These are phyloP conservation scores for Brachionus rotundiformis DNA, from an alignment of 1,140 invertebrate species.

Conservation along the genomic window DNA sequence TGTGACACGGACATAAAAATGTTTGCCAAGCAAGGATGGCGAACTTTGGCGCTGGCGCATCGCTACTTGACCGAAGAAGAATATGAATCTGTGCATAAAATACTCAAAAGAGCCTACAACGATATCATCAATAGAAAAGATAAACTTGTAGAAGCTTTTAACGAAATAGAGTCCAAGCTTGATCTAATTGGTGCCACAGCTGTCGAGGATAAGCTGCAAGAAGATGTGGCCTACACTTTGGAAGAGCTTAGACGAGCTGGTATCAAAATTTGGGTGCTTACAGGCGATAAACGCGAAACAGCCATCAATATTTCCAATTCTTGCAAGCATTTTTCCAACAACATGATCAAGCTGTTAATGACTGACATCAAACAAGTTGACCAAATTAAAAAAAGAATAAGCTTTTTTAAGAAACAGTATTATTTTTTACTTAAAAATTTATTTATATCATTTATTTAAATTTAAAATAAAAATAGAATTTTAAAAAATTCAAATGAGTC, in stretches of 20 bases:
- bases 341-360: constrained; percentile 40
- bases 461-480: background rate
- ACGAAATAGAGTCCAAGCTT: constrained; percentile 69
- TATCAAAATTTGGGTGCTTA: constrained; percentile 73
- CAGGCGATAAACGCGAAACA: constrained; percentile 53
- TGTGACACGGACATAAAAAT: constrained; percentile 16
- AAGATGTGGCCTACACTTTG: constrained; percentile 77
- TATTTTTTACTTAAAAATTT: background rate
- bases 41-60: constrained; percentile 37
- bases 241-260: constrained; percentile 73
- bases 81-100: background rate
- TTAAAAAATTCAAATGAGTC: constrained; percentile 25
- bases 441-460: background rate
- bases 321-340: constrained; percentile 67
- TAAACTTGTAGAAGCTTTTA: constrained; percentile 70
- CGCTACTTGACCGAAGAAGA: constrained; percentile 30
- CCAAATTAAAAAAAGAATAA: constrained; percentile 8
- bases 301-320: constrained; percentile 89
- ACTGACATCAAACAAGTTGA: constrained; percentile 39
- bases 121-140: constrained; percentile 67
- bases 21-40: constrained; percentile 41
- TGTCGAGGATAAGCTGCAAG: constrained; percentile 80
- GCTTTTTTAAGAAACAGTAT: background rate
- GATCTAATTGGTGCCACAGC: constrained; percentile 76
- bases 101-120: constrained; percentile 10